Evolutionary conservation across 2,797 vertebrate species (phyloP), one percentile per base, ranked within the genome.

Genomic region (Leuciscus waleckii): DNA sequence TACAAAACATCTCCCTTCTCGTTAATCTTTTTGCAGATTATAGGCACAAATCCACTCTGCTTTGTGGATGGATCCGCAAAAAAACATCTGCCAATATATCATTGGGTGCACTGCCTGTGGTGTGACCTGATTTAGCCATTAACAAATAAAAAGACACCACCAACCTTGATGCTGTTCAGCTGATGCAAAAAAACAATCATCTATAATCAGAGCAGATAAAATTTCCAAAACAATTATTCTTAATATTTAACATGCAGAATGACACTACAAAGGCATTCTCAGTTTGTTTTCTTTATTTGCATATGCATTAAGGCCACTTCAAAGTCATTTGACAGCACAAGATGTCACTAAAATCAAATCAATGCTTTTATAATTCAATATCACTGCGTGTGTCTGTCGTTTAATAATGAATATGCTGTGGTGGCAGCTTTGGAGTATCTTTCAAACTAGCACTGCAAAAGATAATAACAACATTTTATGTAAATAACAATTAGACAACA

Each of bases 261-360:
- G 46, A 67, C 78, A 68, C 41, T 68, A 37, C 49, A 58, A 73
- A 43, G 65, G 23, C n/a, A 41, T 58, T 41, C 10, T 23, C 43
- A 29, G 23, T n/a, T 82, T 70, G 23, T 81, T 39, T 73, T 61
- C 35, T 29, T 71, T 43, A 7, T 51, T 82, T 61, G 49, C 5
- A 43, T 81, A 41, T 26, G 67, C 67, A 81, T 80, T n/a, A 67
- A 67, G 29, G 39, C 39, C n/a, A 46, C 39, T 63, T 79, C 58
- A 79, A 79, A 43, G 56, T 63, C 76, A 79, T 41, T n/a, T 41
- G 35, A 78, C 75, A 58, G 54, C 7, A 56, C 54, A 61, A 43
- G 7, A 29, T 32, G 63, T 51, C 78, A 79, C 7, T 46, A 13
- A 68, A 80, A 67, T 80, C 78, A 80, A 49, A 65, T 37, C 7